Conservation (phyloP, 1,140 invertebrate species). For the Drosophila suzukii region DNA sequence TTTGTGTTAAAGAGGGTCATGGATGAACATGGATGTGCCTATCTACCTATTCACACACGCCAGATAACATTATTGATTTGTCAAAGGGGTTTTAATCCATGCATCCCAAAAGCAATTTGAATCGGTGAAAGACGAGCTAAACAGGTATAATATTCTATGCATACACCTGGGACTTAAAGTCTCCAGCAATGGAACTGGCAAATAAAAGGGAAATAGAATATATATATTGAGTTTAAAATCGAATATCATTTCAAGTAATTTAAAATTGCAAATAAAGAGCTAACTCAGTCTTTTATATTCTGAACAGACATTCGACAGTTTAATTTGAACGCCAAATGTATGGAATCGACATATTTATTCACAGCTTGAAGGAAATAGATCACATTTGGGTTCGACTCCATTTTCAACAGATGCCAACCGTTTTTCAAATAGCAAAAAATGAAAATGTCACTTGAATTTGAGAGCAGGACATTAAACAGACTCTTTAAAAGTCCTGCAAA, state of each 20-base stretch:
- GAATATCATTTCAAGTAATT: neutral
- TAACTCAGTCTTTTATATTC: neutral
- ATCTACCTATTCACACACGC: constrained; percentile 61
- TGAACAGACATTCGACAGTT: neutral
- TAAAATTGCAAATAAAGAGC: too few relatives aligned
- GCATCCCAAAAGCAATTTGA: constrained; percentile 50
- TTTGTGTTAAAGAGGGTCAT: constrained; percentile 28
- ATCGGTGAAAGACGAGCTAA: constrained; percentile 16
- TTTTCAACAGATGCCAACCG: neutral
- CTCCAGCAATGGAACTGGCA: neutral
- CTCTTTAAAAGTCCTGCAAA: constrained; percentile 2
- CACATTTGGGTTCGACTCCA: neutral
- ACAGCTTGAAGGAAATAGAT: neutral
- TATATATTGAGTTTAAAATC: neutral
- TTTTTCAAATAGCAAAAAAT: neutral
- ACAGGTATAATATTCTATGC: neutral
- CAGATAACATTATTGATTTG: constrained; percentile 68
- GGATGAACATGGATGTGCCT: constrained; percentile 14
- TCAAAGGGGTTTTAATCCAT: constrained; percentile 67
- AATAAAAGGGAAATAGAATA: constrained; percentile 6
- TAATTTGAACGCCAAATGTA: too few relatives aligned
- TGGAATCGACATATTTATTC: neutral
- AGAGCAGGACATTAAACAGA: neutral
- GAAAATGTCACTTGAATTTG: neutral
- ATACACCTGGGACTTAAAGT: constrained; percentile 16